Evolutionary conservation across 2,888 invertebrate genomes (phyloP).

Genomic region (Taphrorychus bicolor): DNA sequence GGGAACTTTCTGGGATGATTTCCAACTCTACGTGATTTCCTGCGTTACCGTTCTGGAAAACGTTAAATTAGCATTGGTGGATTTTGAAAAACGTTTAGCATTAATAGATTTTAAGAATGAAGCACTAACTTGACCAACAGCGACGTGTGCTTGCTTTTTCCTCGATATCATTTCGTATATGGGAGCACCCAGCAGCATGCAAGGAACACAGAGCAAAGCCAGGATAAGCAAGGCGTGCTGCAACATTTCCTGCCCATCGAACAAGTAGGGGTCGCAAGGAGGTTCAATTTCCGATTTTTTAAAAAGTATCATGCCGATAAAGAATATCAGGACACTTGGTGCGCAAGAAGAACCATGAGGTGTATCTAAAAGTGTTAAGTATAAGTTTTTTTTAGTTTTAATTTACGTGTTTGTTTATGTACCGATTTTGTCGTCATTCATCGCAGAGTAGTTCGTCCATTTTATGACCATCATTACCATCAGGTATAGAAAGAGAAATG

Average conservation of each 20-base stretch:
- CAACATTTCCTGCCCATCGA: constrained; percentile 64
- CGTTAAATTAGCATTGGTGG: too few relatives aligned
- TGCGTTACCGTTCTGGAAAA: constrained; percentile 23
- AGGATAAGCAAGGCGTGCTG: constrained; percentile 70
- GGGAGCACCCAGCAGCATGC: constrained; percentile 82
- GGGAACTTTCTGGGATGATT: constrained; percentile 45
- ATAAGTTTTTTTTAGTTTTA: too few relatives aligned
- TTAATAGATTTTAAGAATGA: too few relatives aligned
- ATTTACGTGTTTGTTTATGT: too few relatives aligned
- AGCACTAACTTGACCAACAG: constrained; percentile 25
- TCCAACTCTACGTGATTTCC: constrained; percentile 28
- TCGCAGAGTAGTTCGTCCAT: constrained; percentile 76
- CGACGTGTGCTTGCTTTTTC: constrained; percentile 44
- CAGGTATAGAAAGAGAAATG: constrained; percentile 83
- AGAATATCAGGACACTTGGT: constrained; percentile 78
- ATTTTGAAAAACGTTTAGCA: too few relatives aligned
- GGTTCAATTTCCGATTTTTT: constrained; percentile 46
- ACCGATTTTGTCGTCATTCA: constrained; percentile 55
- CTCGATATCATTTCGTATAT: constrained; percentile 64
- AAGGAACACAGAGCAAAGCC: constrained; percentile 75
- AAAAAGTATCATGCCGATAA: constrained; percentile 81
- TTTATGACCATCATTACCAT: constrained; percentile 91
- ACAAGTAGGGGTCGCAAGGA: constrained; percentile 68
- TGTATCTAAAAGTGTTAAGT: constrained; percentile 37
- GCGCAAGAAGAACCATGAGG: constrained; percentile 67